Conservation (phyloP, 64 coral and sea anemone genomes). For the Stylophora pistillata region DNA sequence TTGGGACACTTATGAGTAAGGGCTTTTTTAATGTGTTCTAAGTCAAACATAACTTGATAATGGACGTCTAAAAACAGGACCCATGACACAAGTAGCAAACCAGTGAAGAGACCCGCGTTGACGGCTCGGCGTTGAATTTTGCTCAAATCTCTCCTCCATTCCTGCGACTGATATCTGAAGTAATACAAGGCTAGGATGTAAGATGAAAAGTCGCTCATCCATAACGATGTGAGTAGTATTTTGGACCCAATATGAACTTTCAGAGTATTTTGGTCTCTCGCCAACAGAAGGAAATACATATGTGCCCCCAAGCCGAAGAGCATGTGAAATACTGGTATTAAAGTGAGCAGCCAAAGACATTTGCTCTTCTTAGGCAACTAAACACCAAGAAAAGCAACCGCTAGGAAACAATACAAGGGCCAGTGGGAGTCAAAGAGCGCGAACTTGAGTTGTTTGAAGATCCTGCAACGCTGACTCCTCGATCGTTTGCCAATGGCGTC, state of each 20-base stretch:
- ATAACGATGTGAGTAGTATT: slow-evolving; percentile 58
- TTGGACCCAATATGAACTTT: slow-evolving; percentile 59
- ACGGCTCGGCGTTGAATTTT: slow-evolving; percentile 9
- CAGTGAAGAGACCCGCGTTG: slow-evolving; percentile 41
- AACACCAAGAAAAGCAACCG: slow-evolving; percentile 48
- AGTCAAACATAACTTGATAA: slow-evolving; percentile 71
- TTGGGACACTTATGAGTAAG: slow-evolving; percentile 34
- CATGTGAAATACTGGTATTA: slow-evolving; percentile 40
- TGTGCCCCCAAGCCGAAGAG: slow-evolving; percentile 58
- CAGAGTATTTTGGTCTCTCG: background rate
- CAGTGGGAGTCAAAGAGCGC: slow-evolving; percentile 45
- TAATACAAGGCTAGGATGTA: slow-evolving; percentile 45
- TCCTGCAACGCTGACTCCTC: background rate
- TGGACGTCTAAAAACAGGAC: slow-evolving; percentile 59
- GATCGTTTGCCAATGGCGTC: background rate
- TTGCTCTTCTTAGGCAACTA: slow-evolving; percentile 58
- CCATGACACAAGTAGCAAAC: slow-evolving; percentile 55
- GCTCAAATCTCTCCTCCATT: slow-evolving; percentile 38
- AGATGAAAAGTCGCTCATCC: slow-evolving; percentile 44
- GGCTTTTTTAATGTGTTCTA: slow-evolving; percentile 51
- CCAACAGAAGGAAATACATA: slow-evolving; percentile 50
- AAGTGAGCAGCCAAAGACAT: slow-evolving; percentile 50
- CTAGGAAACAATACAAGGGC: slow-evolving; percentile 48
- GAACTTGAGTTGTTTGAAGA: background rate
- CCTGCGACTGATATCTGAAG: slow-evolving; percentile 44